Percentiles rank a stretch among this genome's conserved stretches.
Evolutionary conservation across 2,113 vertebrate species (phyloP).

Genomic region (Strix uralensis): DNA sequence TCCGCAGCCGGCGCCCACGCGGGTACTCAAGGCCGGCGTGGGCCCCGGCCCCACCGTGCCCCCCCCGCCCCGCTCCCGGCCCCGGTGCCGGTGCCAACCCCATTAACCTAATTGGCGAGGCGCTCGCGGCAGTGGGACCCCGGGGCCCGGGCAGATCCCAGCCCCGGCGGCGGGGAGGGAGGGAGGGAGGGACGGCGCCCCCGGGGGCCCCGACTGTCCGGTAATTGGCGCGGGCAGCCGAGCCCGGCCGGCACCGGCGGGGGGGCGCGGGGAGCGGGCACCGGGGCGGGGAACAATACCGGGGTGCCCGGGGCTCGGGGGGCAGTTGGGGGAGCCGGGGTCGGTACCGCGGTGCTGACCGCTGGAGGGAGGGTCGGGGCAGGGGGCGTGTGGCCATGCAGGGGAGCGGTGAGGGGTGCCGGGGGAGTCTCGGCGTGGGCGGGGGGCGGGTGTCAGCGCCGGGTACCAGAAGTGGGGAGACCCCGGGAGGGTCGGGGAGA

Average conservation of each 20-base stretch:
- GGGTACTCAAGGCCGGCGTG: not conserved
- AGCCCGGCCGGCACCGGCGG: not conserved
- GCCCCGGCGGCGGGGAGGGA: not conserved
- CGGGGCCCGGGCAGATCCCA: slow-evolving; percentile 1
- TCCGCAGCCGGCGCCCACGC: not conserved
- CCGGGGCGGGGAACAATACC: too few relatives aligned
- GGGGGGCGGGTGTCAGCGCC: too few relatives aligned
- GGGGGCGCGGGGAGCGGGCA: not conserved
- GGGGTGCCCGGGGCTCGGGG: not conserved
- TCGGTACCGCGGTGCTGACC: not conserved
- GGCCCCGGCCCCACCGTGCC: not conserved
- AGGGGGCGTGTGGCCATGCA: not conserved
- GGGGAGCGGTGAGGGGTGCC: not conserved
- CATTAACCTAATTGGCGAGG: slow-evolving; percentile 57
- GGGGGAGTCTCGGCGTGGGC: not conserved
- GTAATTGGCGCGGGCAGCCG: slow-evolving; percentile 37
- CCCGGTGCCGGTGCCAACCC: slow-evolving; percentile 23
- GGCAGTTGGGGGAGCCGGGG: not conserved
- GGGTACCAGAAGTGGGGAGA: not conserved
- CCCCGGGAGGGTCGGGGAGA: too few relatives aligned
- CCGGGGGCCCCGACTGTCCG: not conserved
- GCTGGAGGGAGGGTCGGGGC: not conserved
- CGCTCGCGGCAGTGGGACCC: slow-evolving; percentile 34
- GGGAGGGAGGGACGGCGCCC: not conserved
- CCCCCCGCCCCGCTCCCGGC: not conserved